Percentiles rank a stretch among this genome's conserved stretches.
Conservation (phyloP, 2,888 invertebrate genomes). For the Rhamnusium bicolor region DNA sequence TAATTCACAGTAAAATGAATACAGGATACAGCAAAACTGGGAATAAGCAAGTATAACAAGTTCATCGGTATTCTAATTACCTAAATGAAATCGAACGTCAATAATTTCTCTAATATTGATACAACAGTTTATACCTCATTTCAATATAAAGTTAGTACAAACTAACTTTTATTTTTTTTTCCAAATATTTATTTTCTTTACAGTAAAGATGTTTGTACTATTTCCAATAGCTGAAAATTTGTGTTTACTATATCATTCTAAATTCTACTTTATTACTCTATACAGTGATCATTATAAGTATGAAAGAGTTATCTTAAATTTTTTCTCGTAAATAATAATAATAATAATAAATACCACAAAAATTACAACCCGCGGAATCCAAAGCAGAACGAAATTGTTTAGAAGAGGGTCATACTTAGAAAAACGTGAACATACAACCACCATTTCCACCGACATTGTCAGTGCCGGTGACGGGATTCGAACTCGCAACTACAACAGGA, state of each 20-base stretch:
- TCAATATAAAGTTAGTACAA: not conserved
- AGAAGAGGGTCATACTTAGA: no score
- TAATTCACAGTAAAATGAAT: not conserved
- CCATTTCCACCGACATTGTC: no score
- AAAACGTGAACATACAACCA: no score
- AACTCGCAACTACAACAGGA: no score
- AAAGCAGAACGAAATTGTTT: no score
- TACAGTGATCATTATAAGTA: not conserved
- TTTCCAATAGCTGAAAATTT: not conserved
- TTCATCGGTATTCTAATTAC: constrained; percentile 3
- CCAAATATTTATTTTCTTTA: not conserved
- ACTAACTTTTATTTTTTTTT: not conserved
- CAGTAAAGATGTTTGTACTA: constrained; percentile 1
- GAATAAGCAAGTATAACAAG: not conserved
- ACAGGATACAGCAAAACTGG: not conserved
- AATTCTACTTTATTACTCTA: not conserved
- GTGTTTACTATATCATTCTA: not conserved
- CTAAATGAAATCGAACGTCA: not conserved
- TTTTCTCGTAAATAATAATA: not conserved
- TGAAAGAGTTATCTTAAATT: not conserved
- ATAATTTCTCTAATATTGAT: constrained; percentile 13
- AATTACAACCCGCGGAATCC: no score
- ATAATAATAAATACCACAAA: no score
- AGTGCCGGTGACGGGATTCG: no score
- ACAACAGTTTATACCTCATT: constrained; percentile 10